Evolutionary conservation across 2,113 vertebrate species (phyloP), one percentile per base, ranked within the genome.

Genomic region (Corydoras sp.): DNA sequence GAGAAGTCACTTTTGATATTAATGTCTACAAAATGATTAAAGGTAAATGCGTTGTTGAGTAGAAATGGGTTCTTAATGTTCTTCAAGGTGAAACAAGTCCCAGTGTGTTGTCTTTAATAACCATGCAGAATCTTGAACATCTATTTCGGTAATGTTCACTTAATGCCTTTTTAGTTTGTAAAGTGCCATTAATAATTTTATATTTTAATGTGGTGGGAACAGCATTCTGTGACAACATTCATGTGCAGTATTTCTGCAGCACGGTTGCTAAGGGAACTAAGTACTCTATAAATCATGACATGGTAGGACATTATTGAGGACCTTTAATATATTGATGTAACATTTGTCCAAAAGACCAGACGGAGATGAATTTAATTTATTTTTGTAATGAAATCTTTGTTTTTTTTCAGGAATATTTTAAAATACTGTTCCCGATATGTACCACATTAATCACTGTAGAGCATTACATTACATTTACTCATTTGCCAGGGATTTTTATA

Each of bases 161-260:
- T 68, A 62, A 61, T 64, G 58, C 11, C 50, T 65, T 65, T 65
- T 65, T 24, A 61, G 30, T 55, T 50, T 62, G 55, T 18, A 24
- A 54, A 67, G 64, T 59, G 56, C 18, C 67, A 31, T 73, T 70
- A 53, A 68, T 43, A 43, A 43, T 43, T 69, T 65, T 18, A 69
- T 65, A 73, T 31, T 5, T 72, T 32, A 63, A 55, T 63, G 53
- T 56, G 35, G 60, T 76, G 51, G 24, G 7, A 51, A 31, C 67
- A 7, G 65, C 48, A 59, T 75, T n/a, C 48, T 69, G 49, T 59
- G 24, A 51, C 35, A 9, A 53, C 32, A 43, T 62, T 62, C 13
- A 58, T 51, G 2, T 12, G 14, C 53, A 56, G 32, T 69, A 32
- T 65, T 18, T 69, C 50, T 18, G 10, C 6, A 24, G 18, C 59